Evolutionary conservation across 2,888 invertebrate species (phyloP).

Genomic region (Merodon equestris): DNA sequence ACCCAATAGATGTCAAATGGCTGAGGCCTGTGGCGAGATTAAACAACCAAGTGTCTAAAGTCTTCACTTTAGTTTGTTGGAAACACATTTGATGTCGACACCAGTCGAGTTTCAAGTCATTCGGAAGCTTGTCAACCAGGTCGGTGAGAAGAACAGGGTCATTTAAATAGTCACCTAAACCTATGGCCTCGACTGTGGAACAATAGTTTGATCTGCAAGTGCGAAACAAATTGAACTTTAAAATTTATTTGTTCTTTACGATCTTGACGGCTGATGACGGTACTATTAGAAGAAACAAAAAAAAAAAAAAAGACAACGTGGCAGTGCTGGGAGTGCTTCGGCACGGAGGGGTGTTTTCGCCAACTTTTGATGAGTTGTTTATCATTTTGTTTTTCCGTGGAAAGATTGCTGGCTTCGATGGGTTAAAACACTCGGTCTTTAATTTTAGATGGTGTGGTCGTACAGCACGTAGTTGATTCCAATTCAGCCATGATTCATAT

Average conservation of each 20-base stretch:
- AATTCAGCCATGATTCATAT: no score
- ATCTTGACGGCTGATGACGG: no score
- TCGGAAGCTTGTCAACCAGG: conserved; percentile 36
- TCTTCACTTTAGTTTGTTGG: not conserved
- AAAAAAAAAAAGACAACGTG: no score
- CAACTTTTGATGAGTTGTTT: no score
- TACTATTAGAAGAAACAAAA: no score
- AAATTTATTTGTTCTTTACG: conserved; percentile 26
- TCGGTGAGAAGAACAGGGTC: conserved; percentile 51
- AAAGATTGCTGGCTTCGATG: no score
- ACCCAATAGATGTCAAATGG: not conserved
- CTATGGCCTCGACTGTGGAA: conserved; percentile 32
- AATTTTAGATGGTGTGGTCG: no score
- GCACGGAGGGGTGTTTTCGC: no score
- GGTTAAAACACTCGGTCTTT: no score
- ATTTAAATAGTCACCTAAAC: conserved; percentile 25
- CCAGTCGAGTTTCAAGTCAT: conserved; percentile 44
- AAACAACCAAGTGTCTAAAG: not conserved
- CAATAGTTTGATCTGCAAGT: conserved; percentile 46
- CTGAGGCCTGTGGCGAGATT: not conserved
- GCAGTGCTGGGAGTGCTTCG: no score
- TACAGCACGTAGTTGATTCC: no score
- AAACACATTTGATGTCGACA: conserved; percentile 16
- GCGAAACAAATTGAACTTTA: conserved; percentile 34
- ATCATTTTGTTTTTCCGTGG: no score